Evolutionary conservation across 2,113 vertebrate species (phyloP), one percentile per base, ranked within the genome.

Genomic region (Epinephelus lanceolatus): DNA sequence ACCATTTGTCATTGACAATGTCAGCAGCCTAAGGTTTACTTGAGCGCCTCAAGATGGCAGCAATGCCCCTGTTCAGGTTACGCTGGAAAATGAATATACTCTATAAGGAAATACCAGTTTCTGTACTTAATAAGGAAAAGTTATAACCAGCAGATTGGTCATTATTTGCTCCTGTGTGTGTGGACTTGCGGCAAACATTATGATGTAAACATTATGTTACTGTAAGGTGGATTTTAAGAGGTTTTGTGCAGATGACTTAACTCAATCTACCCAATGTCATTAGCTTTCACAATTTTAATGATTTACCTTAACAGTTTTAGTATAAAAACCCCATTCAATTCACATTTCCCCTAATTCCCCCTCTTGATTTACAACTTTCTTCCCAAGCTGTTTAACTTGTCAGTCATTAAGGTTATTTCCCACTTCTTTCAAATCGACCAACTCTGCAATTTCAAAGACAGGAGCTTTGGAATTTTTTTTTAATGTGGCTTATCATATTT

Each of bases 31-130:
- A 55, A 71, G 70, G 33, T 80, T 70, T 42, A 75, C 71, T 73
- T 23, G 2, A 42, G 47, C 33, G 74, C 88, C 89, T 92, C 87
- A 88, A 94, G 93, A 51, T 92, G 94, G 91, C 91, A 86, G 80
- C 76, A 81, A 45, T 84, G 85, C 30, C 74, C 70, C 42, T 75
- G 76, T 87, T 88, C 86, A 72, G 61, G 74, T 87, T 79, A 42
- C 78, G 2, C 62, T 17, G 69, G 27, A 59, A 77, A 69, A 82
- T 72, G 71, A 82, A 67, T 51, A 23, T 10, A 40, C 37, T 47
- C 9, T 18, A 65, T 76, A 89, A 92, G 57, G 91, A 88, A 91
- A 92, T 84, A 90, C 88, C 89, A 76, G 89, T 89, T 91, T 83
- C 13, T 83, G 37, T 30, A 66, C 23, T 86, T 42, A 78, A 70